Base-by-base conservation (phyloP, 2,888 invertebrate genomes). In the Dermolepida albohirtum region DNA sequence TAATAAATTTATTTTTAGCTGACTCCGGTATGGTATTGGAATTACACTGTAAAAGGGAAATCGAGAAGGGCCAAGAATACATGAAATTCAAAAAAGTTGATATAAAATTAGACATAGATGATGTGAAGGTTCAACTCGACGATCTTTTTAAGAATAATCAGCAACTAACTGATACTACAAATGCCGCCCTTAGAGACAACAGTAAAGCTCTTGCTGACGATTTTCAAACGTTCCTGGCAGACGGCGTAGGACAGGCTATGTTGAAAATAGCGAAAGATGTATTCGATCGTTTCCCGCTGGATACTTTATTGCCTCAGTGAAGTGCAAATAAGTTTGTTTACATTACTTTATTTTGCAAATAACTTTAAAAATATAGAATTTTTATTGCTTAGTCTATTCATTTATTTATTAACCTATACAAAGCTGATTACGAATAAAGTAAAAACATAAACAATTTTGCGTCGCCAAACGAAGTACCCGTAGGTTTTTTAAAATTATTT, bases 81-180 rank as follows among this genome's bases (percentile, higher is more conserved):
- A 29, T 50, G 11, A 50, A 29, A 0, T 52, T 64, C 41, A 65
- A 70, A 5, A 54, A 71, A 11, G 12, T 39, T 4, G 49, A 50
- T n/a, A 49, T 49, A 12, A 40, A 47, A 4, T n/a, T 62, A 29
- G 39, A n/a, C 11, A 12, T 49, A 5, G 62, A 16, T 4, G 44
- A 54, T 47, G 71, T 70, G 11, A 65, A 66, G 10, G 52, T 77
- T 5, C 67, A 73, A 41, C 70, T 77, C 54, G 71, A 73, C 17
- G 71, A 76, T 41, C 51, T 78, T 1, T 77, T 78, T 54, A 73
- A 73, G 43, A 74, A 74, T 2, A 75, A 77, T 70, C 57, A 72
- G 27, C 72, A 74, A 43, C 51, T 77, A 6, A 76, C 75, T 47
- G 71, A 73, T 44, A 55, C 71, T 2, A 75, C 75, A 43, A 76